These are phyloP conservation scores for Dufourea novaeangliae DNA, from an alignment of 1,140 invertebrate genomes.

Conservation along the genomic window DNA sequence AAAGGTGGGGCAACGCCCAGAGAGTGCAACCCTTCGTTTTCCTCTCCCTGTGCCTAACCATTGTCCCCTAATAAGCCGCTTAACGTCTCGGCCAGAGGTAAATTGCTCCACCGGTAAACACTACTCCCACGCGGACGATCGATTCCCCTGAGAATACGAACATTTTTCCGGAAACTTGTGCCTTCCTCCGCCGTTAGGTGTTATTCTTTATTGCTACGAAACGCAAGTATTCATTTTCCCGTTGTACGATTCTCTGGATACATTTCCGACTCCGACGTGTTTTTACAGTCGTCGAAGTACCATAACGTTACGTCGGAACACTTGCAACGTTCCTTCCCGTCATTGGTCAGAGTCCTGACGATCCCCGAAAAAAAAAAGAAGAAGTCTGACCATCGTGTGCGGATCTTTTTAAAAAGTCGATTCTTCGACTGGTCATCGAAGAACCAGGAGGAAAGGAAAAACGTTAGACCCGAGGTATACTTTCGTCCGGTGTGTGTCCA, in stretches of 20 bases:
- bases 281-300: too few species aligned
- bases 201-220: not conserved
- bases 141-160: conserved; percentile 10
- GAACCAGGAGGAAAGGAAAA: not conserved
- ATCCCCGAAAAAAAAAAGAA: too few species aligned
- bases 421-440: not conserved
- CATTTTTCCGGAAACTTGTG: not conserved
- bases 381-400: too few species aligned
- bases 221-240: not conserved
- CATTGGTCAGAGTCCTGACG: too few species aligned
- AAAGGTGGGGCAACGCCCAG: conserved; percentile 48
- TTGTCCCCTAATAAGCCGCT: conserved; percentile 76
- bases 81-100: conserved; percentile 69
- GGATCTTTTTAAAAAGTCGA: not conserved
- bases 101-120: conserved; percentile 72
- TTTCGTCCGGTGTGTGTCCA: conserved; percentile 39
- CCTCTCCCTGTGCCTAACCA: conserved; percentile 40
- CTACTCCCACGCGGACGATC: conserved; percentile 64
- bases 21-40: conserved; percentile 64
- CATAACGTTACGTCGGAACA: too few species aligned
- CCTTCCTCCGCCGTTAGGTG: too few species aligned
- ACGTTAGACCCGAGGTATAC: not conserved
- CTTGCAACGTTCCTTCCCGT: too few species aligned
- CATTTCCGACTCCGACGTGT: too few species aligned
- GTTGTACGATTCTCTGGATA: not conserved